These are phyloP conservation scores for Ranitomeya imitator DNA, from an alignment of 2,113 vertebrate genomes.

Conservation along the genomic window DNA sequence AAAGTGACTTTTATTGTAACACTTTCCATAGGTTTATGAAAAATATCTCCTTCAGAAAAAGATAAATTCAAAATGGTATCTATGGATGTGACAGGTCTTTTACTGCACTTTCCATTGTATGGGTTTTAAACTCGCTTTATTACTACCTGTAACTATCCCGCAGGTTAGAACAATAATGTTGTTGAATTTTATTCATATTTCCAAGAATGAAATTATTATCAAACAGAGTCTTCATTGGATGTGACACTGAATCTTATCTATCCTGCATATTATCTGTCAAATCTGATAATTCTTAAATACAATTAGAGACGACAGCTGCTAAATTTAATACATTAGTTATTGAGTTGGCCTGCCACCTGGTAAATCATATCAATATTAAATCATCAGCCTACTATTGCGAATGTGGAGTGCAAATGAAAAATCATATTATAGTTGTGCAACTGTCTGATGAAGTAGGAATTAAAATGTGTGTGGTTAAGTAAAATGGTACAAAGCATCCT, in stretches of 20 bases:
- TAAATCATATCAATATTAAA: slow-evolving; percentile 62
- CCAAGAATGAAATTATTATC: slow-evolving; percentile 52
- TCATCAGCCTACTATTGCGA: slow-evolving; percentile 46
- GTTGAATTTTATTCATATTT: slow-evolving; percentile 53
- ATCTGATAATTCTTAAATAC: slow-evolving; percentile 58
- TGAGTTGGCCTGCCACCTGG: slow-evolving; percentile 59
- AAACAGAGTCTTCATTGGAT: slow-evolving; percentile 58
- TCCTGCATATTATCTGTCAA: slow-evolving; percentile 55
- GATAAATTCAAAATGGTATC: too few relatives aligned
- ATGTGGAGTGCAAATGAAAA: slow-evolving; percentile 32
- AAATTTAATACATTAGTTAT: slow-evolving; percentile 61
- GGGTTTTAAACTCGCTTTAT: background rate
- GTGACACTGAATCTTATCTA: slow-evolving; percentile 59
- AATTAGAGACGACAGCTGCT: slow-evolving; percentile 61
- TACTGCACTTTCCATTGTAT: background rate
- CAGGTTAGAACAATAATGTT: background rate
- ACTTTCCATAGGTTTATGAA: too few relatives aligned
- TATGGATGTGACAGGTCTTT: background rate
- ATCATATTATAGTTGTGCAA: background rate
- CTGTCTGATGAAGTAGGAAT: background rate
- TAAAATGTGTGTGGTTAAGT: background rate
- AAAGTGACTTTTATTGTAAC: too few relatives aligned
- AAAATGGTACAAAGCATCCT: background rate
- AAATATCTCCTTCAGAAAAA: too few relatives aligned
- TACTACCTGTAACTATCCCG: slow-evolving; percentile 10